Evolutionary conservation across 53 echinoderm and acorn worm species (phyloP).

Genomic region (Crossaster papposus): DNA sequence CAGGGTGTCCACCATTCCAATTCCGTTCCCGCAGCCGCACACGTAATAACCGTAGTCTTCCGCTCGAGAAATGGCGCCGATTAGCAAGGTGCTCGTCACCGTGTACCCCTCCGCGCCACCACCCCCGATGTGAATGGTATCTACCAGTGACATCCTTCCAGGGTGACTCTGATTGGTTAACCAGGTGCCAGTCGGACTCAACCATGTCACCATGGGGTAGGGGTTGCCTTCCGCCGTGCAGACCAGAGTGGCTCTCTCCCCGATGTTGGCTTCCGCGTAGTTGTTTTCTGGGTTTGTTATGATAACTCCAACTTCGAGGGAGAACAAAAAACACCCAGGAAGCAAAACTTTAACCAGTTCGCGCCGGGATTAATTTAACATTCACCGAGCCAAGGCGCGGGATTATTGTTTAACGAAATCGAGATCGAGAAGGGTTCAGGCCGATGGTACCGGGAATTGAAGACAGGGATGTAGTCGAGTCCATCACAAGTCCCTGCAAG

Average conservation of each 20-base stretch:
- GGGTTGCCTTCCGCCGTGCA: slow-evolving; percentile 28
- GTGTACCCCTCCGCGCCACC: slow-evolving; percentile 9
- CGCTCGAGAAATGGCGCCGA: background rate
- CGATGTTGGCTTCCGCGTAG: slow-evolving; percentile 1
- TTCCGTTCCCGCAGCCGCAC: slow-evolving; percentile 9
- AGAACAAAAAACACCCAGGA: background rate
- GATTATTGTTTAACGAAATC: no score
- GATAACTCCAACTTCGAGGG: background rate
- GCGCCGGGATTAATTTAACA: no score
- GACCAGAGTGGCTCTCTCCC: background rate
- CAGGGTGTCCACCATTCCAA: slow-evolving; percentile 15
- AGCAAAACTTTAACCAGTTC: no score
- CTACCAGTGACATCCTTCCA: background rate
- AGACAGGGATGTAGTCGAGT: no score
- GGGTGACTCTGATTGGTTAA: slow-evolving; percentile 34
- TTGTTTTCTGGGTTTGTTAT: background rate
- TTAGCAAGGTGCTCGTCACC: background rate
- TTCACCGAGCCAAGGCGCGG: no score
- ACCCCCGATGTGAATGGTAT: slow-evolving; percentile 11
- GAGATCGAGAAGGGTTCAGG: no score
- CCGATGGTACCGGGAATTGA: no score
- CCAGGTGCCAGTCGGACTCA: background rate
- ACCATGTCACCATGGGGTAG: background rate
- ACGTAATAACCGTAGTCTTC: slow-evolving; percentile 24
- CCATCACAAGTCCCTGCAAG: no score